These are phyloP conservation scores for Acanthosepion pharaonis DNA, from an alignment of 2,888 invertebrate species.

Conservation along the genomic window DNA sequence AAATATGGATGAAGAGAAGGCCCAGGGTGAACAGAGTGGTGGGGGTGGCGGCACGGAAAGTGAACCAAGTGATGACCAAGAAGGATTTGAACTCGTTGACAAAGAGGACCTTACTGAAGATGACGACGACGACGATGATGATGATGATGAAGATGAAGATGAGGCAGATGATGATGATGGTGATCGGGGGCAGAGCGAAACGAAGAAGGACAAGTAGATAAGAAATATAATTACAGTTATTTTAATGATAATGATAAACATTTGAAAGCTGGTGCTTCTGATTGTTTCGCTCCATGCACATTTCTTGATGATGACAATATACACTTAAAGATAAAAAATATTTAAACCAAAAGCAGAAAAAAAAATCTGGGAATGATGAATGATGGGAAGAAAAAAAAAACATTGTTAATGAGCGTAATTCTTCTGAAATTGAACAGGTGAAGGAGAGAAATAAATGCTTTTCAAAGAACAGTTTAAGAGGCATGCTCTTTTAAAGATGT, in stretches of 20 bases:
- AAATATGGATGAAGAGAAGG: slow-evolving; percentile 53
- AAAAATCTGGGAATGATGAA: background rate
- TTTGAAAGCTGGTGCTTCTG: slow-evolving; percentile 33
- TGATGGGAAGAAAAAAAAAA: background rate
- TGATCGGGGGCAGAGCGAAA: slow-evolving; percentile 45
- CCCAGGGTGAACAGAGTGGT: slow-evolving; percentile 48
- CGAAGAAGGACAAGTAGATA: slow-evolving; percentile 34
- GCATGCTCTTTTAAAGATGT: background rate
- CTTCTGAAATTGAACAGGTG: background rate
- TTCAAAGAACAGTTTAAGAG: background rate
- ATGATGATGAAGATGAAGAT: slow-evolving; percentile 50
- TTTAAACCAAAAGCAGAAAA: background rate
- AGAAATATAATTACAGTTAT: background rate
- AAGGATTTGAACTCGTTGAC: slow-evolving; percentile 51
- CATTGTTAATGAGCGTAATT: background rate
- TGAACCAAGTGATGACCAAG: slow-evolving; percentile 47
- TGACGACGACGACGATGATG: slow-evolving; percentile 47
- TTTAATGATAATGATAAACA: background rate
- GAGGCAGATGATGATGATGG: slow-evolving; percentile 49
- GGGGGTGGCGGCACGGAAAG: slow-evolving; percentile 49
- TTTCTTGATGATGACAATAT: background rate
- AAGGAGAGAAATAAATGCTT: background rate
- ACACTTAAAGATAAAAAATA: background rate
- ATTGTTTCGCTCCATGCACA: background rate
- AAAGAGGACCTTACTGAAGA: slow-evolving; percentile 50